These are phyloP conservation scores for Mustelus asterias DNA, from an alignment of 2,113 vertebrate genomes.

Conservation along the genomic window DNA sequence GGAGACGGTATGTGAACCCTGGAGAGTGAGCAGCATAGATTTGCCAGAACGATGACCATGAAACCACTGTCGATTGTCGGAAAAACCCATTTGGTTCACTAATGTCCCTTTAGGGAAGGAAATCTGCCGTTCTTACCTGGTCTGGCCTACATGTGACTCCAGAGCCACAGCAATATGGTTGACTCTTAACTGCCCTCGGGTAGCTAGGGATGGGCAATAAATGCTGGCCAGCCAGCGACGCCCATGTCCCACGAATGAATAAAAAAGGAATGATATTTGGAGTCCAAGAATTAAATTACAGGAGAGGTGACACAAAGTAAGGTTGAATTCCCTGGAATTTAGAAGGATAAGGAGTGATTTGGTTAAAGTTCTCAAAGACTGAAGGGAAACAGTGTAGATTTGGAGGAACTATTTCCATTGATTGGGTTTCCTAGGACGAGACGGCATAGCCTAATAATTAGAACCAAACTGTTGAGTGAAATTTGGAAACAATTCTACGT, in stretches of 20 bases:
- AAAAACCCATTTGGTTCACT: too few species aligned
- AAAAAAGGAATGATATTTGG: neutral
- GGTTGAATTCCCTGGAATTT: neutral
- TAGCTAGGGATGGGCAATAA: too few species aligned
- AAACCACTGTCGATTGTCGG: too few species aligned
- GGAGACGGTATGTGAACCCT: neutral
- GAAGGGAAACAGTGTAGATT: neutral
- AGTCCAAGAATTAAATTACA: neutral
- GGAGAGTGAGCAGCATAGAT: neutral
- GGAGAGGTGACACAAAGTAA: neutral
- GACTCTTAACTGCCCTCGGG: too few species aligned
- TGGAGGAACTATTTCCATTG: neutral
- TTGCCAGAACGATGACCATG: neutral
- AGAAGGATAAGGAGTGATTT: neutral
- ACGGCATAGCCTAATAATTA: neutral
- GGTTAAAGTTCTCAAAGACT: neutral
- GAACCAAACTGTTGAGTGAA: neutral
- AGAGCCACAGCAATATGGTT: too few species aligned
- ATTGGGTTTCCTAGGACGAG: neutral
- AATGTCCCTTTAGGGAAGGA: too few species aligned
- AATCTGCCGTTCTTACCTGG: too few species aligned
- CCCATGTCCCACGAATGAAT: too few species aligned
- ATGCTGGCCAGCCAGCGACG: too few species aligned
- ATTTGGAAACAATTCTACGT: neutral
- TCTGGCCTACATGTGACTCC: too few species aligned